Conservation (phyloP, 2,797 vertebrate species). For the Stomatorhinus walkeri region DNA sequence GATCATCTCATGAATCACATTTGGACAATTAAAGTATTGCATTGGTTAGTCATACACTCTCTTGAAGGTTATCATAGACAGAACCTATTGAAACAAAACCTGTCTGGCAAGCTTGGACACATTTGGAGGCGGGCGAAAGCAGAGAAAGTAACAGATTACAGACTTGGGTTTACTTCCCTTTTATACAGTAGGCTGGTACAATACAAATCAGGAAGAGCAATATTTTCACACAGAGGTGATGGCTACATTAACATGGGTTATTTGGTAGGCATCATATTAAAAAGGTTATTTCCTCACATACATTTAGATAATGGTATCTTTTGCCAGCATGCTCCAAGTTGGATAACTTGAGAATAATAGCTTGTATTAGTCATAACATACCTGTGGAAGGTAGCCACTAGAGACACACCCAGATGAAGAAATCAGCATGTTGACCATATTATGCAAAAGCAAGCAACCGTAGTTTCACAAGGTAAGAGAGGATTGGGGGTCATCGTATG, state of each 20-base stretch:
- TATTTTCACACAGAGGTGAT: background rate
- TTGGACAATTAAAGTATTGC: background rate
- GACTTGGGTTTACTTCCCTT: background rate
- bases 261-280: background rate
- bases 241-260: background rate
- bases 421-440: background rate
- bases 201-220: background rate
- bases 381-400: background rate
- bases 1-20: background rate
- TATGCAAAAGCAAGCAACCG: background rate
- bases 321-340: background rate
- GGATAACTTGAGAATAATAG: background rate
- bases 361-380: background rate
- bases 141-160: background rate
- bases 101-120: background rate
- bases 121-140: background rate
- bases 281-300: background rate
- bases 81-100: background rate
- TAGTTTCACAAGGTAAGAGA: background rate
- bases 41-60: background rate
- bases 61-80: background rate
- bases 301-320: background rate
- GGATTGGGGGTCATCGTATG: background rate
- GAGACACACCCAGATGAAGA: background rate
- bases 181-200: background rate